Conservation (phyloP, 2,888 invertebrate genomes). For the Nephrotoma appendiculata region DNA sequence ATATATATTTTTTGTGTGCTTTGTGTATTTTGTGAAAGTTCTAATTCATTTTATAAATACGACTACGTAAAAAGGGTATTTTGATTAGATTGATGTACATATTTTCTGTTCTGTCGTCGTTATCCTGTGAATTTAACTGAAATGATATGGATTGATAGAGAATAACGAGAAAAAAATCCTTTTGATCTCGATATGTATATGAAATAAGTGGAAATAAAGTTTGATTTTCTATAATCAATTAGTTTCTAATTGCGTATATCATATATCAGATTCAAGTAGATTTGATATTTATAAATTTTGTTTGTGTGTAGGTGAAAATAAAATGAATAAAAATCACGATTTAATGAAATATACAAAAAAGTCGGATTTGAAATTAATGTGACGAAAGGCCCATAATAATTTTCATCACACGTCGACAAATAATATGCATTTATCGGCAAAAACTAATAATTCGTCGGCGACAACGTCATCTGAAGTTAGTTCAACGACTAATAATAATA, state of each 20-base stretch:
- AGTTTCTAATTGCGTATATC: neutral
- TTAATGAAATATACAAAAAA: neutral
- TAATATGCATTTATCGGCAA: constrained; percentile 2
- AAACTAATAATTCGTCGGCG: neutral
- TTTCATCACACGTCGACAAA: neutral
- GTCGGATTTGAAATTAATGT: neutral
- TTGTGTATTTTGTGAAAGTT: neutral
- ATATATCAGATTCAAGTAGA: neutral
- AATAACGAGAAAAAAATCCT: neutral
- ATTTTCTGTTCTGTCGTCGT: neutral
- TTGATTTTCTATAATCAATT: neutral
- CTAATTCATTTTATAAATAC: neutral
- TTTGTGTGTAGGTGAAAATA: neutral
- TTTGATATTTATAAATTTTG: neutral
- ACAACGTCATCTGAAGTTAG: neutral
- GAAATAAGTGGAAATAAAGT: neutral
- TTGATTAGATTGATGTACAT: neutral
- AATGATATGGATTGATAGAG: neutral
- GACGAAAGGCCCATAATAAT: neutral
- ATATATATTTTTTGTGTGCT: neutral
- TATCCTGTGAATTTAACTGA: neutral
- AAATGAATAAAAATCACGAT: neutral
- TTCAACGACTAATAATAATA: constrained; percentile 17
- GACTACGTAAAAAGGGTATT: neutral
- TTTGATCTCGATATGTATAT: neutral